A percentile compares a stretch with the other conserved stretches of the same genome.
phyloP scores from a whole-genome alignment of 2,797 vertebrate genomes.

The Sebastes kiyomatsui region DNA sequence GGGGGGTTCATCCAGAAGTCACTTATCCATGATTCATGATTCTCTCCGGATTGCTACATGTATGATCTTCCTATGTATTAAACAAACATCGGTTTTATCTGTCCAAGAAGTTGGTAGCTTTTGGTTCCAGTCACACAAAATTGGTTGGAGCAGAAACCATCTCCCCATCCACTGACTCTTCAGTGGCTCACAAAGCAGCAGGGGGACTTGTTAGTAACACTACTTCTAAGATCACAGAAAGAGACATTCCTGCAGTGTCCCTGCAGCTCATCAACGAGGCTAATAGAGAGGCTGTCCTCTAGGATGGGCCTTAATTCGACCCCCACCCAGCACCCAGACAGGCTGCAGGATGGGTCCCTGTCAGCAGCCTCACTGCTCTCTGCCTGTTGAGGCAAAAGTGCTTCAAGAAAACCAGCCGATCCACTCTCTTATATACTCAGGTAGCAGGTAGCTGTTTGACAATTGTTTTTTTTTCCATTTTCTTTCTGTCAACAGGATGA shows the following conservation, averaged over 20 bases:
- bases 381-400: neutral
- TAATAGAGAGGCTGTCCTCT: slow-evolving; percentile 20
- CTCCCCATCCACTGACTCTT: neutral
- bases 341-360: neutral
- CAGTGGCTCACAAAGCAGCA: neutral
- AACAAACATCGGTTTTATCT: neutral
- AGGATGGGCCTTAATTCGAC: neutral
- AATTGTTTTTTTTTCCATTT: neutral
- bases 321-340: neutral
- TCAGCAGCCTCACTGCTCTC: slow-evolving; percentile 15
- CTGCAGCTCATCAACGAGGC: slow-evolving; percentile 18
- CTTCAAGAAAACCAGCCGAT: neutral
- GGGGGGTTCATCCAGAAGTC: slow-evolving; percentile 57
- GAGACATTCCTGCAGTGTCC: neutral
- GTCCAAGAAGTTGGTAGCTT: neutral
- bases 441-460: neutral
- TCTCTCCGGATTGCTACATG: neutral
- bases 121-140: neutral
- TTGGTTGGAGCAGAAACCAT: neutral
- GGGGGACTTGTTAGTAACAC: neutral
- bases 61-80: neutral
- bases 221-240: slow-evolving; percentile 11
- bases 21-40: slow-evolving; percentile 3
- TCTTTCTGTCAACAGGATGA: neutral
- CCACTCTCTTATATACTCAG: neutral